Evolutionary conservation across 2,113 vertebrate species (phyloP), one percentile per base, ranked within the genome.

Genomic region (Bucco capensis): DNA sequence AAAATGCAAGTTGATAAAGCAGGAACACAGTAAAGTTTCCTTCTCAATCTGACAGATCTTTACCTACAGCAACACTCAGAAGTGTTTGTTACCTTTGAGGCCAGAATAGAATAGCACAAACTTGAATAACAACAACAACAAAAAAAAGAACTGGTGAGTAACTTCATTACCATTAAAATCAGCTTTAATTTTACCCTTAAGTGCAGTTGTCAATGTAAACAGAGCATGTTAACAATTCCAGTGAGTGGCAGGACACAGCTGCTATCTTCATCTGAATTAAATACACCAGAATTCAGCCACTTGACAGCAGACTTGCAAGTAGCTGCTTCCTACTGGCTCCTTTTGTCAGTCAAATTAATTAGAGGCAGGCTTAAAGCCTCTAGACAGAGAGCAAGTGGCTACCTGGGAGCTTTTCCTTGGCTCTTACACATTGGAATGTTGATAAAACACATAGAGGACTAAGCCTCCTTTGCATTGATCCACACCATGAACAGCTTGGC

Each of bases 151-250:
- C 38, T 1, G 72, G 72, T 85, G 60, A 69, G 69, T 44, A 54
- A 77, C 83, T 50, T 9, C 44, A 57, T 58, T 28, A 64, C 56
- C 75, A 95, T 96, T 74, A 90, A 96, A 90, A 96, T 75, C 89
- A 91, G 71, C 94, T 97, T 97, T 93, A 96, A 96, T 95, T 89
- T 91, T 73, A 88, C 82, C 92, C 71, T 89, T 72, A 95, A 97
- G 95, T 95, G 96, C 93, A 91, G 97, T 46, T 91, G 87, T 92
- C 72, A 75, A 77, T 93, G 93, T 97, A 96, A 97, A 97, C 97
- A 96, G 92, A 97, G 91, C 94, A 90, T 0, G 23, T 90, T 82
- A 65, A 80, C 92, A 88, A 84, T 86, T 86, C 60, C 93, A 91
- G 87, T 46, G 82, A 85, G 91, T 54, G 75, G 90, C 64, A 85